Base-by-base conservation (phyloP, 1,140 invertebrate genomes). In the Drosophila lowei region DNA sequence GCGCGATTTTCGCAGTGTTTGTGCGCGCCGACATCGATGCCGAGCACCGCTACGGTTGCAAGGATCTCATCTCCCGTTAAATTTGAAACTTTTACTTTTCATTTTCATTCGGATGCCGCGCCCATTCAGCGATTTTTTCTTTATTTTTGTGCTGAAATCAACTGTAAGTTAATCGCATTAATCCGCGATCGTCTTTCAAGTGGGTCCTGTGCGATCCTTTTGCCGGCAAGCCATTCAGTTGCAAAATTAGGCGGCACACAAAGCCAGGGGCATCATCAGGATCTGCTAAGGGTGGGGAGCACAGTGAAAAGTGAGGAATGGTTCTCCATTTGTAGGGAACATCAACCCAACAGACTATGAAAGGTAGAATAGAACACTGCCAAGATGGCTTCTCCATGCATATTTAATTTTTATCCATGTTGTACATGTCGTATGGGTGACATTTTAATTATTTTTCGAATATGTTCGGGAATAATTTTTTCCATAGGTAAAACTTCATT, bases 101-200 rank as follows among this genome's bases (percentile, higher is more conserved):
- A 44, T 60, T 61, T 30, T 30, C 30, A 30, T 56, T 64, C 38
- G 34, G 46, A 58, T 47, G 66, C n/a, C 55, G 23, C 28, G 11
- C n/a, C 6, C 46, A 55, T 68, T 42, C 49, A 18, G 23, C n/a
- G 13, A 13, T 8, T 8, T 30, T 34, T 7, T 57, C 41, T 56
- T 75, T 57, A 70, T 70, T 56, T 65, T 62, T 77, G 41, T 53
- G 60, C 67, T 79, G 80, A 85, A 85, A 85, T 85, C 81, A 85
- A 88, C 83, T 88, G 83, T 88, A 84, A 71, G 81, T 81, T 85
- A 85, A 85, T 85, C 81, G 65, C 81, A 85, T 85, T 85, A 85
- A 85, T 85, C 81, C 70, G 77, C 78, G 81, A 85, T 85, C 81
- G 74, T 64, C 85, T 85, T 85, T 85, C 81, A 85, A 86, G 81